These are phyloP conservation scores for Macrobrachium rosenbergii DNA, from an alignment of 1,140 invertebrate genomes.

Conservation along the genomic window DNA sequence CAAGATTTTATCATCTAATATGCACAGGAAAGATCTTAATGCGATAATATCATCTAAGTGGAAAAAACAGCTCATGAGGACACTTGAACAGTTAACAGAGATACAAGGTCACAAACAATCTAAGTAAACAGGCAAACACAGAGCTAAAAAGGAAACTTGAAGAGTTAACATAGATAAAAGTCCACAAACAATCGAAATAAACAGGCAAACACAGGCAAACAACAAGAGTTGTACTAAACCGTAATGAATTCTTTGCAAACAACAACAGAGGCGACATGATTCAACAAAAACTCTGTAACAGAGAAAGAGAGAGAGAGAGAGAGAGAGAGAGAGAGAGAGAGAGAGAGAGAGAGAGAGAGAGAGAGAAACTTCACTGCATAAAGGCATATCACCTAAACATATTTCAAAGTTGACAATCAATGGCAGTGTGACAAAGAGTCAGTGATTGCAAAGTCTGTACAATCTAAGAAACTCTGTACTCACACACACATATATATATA, in stretches of 20 bases:
- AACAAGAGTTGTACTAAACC: no score
- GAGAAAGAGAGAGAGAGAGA: no score
- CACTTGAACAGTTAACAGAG: background rate
- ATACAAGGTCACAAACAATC: no score
- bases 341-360: slow-evolving; percentile 10
- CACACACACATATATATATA: slow-evolving; percentile 16
- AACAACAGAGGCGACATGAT: no score
- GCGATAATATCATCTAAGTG: background rate
- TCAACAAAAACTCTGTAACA: no score
- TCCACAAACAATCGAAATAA: background rate
- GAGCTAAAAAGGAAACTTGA: background rate
- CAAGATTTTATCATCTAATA: no score
- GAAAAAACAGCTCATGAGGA: background rate
- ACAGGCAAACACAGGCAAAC: background rate
- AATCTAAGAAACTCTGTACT: background rate
- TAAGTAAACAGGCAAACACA: background rate
- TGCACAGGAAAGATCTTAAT: no score
- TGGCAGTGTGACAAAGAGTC: background rate
- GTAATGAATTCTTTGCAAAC: no score
- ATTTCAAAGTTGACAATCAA: background rate
- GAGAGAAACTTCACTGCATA: slow-evolving; percentile 1
- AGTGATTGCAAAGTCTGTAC: background rate
- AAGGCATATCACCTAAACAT: background rate
- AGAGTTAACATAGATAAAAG: background rate
- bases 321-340: background rate